A percentile compares a stretch with the other conserved stretches of the same genome.
Conservation (phyloP, 2,113 vertebrate species). For the Sus scrofa region DNA sequence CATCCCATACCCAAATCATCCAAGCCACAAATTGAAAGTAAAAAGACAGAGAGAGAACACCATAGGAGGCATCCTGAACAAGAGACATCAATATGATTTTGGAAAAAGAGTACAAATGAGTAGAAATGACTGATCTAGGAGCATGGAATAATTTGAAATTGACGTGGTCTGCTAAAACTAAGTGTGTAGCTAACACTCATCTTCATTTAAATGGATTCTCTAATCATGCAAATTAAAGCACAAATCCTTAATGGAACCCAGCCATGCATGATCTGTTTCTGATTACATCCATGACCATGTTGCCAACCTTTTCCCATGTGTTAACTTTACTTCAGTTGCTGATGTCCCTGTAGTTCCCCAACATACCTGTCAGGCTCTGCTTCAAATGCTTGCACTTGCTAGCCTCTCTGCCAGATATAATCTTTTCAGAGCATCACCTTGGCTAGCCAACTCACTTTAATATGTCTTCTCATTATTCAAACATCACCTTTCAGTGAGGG, state of each 20-base stretch:
- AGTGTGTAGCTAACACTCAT: neutral
- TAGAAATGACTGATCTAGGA: neutral
- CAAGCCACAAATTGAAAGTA: neutral
- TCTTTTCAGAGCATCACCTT: neutral
- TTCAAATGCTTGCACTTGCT: neutral
- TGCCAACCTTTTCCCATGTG: neutral
- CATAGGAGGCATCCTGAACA: neutral
- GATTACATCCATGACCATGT: neutral
- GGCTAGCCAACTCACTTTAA: neutral
- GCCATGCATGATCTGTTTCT: neutral
- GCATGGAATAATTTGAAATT: neutral
- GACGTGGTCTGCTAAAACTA: neutral
- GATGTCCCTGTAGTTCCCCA: neutral
- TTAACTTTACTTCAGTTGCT: neutral
- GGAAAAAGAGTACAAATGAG: neutral
- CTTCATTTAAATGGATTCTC: neutral
- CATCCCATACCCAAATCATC: neutral
- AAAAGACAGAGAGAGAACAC: neutral
- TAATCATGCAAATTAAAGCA: neutral
- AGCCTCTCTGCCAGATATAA: neutral
- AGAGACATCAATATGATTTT: slow-evolving; percentile 9
- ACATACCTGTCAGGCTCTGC: neutral
- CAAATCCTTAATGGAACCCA: neutral
- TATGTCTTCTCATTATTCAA: neutral
- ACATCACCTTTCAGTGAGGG: neutral